Base-by-base conservation (phyloP, 2,888 invertebrate genomes). In the Aphelenchoides bicaudatus region DNA sequence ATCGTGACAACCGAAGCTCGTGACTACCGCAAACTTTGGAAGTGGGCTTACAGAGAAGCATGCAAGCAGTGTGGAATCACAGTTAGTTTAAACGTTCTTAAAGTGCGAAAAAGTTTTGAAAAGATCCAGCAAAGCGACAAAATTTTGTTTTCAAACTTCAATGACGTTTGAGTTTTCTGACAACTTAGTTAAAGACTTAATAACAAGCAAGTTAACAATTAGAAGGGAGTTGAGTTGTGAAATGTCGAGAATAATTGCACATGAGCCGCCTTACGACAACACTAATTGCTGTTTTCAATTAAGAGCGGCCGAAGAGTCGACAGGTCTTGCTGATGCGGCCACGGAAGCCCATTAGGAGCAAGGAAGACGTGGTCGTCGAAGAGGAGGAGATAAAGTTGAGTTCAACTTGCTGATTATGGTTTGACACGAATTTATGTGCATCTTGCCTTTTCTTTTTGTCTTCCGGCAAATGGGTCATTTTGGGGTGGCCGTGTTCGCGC, bases 51-150 rank as follows among this genome's bases (percentile, higher is more conserved):
- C 48, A 66, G 68, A 56, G 62, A 70, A 61, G 74, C 72, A 25
- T 75, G 75, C 56, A 71, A 71, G 37, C 66, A 72, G 50, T 63
- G 69, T n/a, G 74, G 75, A 31, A 71, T 74, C 49, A 66, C 70
- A 72, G 75, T 75, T 31, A 38, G 61, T 48, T 61, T 2, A n/a
- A 10, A 8, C n/a, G 10, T 29, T 54, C 23, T 47, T 5, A 28
- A 34, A 34, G n/a, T n/a, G n/a, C n/a, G n/a, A n/a, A n/a, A n/a
- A n/a, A n/a, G n/a, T n/a, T n/a, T n/a, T n/a, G n/a, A n/a, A n/a
- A n/a, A n/a, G n/a, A n/a, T n/a, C n/a, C n/a, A n/a, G n/a, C n/a
- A n/a, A n/a, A n/a, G n/a, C n/a, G n/a, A n/a, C n/a, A n/a, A n/a
- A n/a, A n/a, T n/a, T n/a, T n/a, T n/a, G n/a, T n/a, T n/a, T n/a